A percentile compares a stretch with the other conserved stretches of the same genome.
Evolutionary conservation across 1,140 invertebrate genomes (phyloP).

Genomic region (Drosophila elegans): DNA sequence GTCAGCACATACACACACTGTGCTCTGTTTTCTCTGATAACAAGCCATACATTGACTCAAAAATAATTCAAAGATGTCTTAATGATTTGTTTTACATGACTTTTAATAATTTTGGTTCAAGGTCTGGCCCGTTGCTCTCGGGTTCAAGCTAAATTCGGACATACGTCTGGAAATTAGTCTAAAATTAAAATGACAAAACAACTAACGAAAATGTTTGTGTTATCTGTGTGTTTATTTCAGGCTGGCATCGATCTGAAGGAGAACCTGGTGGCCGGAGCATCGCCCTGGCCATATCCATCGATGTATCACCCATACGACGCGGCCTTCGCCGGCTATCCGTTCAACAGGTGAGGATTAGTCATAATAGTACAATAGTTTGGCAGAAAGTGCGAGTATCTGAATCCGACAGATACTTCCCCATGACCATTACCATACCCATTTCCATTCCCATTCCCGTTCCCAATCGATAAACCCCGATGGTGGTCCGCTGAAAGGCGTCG

Average conservation of each 20-base stretch:
- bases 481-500: conserved; percentile 74
- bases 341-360: conserved; percentile 92
- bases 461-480: conserved; percentile 52
- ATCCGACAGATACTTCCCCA: conserved; percentile 37
- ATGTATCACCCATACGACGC: conserved; percentile 96
- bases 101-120: conserved; percentile 81
- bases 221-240: conserved; percentile 52
- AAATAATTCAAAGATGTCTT: conserved; percentile 57
- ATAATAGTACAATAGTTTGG: not conserved
- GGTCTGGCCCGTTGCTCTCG: conserved; percentile 48
- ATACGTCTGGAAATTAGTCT: conserved; percentile 32
- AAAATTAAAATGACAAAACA: conserved; percentile 14
- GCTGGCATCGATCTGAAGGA: conserved; percentile 93
- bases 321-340: conserved; percentile 94
- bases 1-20: not conserved
- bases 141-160: conserved; percentile 37
- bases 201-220: conserved; percentile 6
- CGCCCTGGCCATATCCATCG: conserved; percentile 93
- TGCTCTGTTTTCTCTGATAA: conserved; percentile 34
- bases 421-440: not conserved
- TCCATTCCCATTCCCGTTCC: not conserved
- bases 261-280: conserved; percentile 92
- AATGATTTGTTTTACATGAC: conserved; percentile 84
- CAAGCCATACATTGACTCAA: conserved; percentile 14
- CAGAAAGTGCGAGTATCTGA: conserved; percentile 15